Evolutionary conservation across 1,140 invertebrate genomes (phyloP), one percentile per base, ranked within the genome.

Genomic region (Delia radicum): DNA sequence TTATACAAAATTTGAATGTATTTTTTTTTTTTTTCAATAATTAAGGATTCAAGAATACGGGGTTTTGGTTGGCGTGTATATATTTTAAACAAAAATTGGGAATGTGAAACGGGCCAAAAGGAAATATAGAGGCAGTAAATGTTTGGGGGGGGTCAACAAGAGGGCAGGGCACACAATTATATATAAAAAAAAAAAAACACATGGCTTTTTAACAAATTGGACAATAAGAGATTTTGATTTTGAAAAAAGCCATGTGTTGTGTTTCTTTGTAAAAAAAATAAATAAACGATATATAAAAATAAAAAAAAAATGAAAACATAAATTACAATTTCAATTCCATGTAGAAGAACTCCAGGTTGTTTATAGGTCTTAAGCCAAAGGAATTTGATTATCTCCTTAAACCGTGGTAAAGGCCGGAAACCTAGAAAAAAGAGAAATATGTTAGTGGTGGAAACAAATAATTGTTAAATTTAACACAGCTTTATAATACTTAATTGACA

Each of bases 401-500:
- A n/a, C n/a, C n/a, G n/a, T n/a, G n/a, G n/a, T n/a, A n/a, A n/a
- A n/a, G n/a, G n/a, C n/a, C 18, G 65, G 29, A 18, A 18, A 69
- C 65, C 65, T 69, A 69, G 48, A 55, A 69, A 65, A 69, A 69
- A 69, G 65, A 69, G 65, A 69, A 69, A 69, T 69, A 69, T 69
- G 12, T 69, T 69, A 69, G 65, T 69, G 65, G n/a, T 24, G 24
- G 37, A 42, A 42, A 8, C n/a, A n/a, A n/a, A n/a, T n/a, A n/a
- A n/a, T n/a, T n/a, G n/a, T n/a, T n/a, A n/a, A n/a, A n/a, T n/a
- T n/a, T n/a, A n/a, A n/a, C n/a, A n/a, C n/a, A n/a, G n/a, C n/a
- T n/a, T n/a, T n/a, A n/a, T n/a, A n/a, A n/a, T n/a, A n/a, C n/a
- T n/a, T n/a, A n/a, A n/a, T n/a, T n/a, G n/a, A n/a, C n/a, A n/a